Percentiles rank a stretch among this genome's conserved stretches.
phyloP scores from a whole-genome alignment of 2,797 vertebrate species.

The Coregonus suidteri region DNA sequence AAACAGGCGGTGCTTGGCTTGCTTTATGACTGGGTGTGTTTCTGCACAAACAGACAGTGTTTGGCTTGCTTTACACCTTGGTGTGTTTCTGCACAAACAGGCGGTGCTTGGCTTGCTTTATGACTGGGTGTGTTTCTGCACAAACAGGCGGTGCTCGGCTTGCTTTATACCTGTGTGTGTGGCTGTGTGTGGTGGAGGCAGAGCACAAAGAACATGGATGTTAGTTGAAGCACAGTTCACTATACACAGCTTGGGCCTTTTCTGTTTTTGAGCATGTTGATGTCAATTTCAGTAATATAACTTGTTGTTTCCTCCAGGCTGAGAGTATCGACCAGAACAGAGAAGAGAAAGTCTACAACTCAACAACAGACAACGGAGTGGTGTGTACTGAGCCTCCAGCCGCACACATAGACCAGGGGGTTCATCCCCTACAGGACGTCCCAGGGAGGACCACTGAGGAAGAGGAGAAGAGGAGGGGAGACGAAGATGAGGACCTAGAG shows the following conservation, averaged over 20 bases:
- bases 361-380: no score
- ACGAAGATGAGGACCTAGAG: constrained; percentile 67
- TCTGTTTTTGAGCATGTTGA: background rate
- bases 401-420: constrained; percentile 43
- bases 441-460: constrained; percentile 45
- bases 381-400: constrained; percentile 36
- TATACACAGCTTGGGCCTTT: background rate
- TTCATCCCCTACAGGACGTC: background rate
- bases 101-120: no score
- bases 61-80: no score
- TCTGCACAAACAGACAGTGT: no score
- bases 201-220: background rate
- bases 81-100: no score
- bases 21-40: no score
- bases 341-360: constrained; percentile 4
- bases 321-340: constrained; percentile 49
- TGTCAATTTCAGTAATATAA: background rate
- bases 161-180: constrained; percentile 34
- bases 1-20: no score
- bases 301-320: constrained; percentile 53
- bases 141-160: background rate
- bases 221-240: background rate
- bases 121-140: background rate
- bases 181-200: constrained; percentile 24
- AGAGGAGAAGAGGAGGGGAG: constrained; percentile 54